Evolutionary conservation across 2,888 invertebrate genomes (phyloP).

Genomic region (Callyntrura sp.): DNA sequence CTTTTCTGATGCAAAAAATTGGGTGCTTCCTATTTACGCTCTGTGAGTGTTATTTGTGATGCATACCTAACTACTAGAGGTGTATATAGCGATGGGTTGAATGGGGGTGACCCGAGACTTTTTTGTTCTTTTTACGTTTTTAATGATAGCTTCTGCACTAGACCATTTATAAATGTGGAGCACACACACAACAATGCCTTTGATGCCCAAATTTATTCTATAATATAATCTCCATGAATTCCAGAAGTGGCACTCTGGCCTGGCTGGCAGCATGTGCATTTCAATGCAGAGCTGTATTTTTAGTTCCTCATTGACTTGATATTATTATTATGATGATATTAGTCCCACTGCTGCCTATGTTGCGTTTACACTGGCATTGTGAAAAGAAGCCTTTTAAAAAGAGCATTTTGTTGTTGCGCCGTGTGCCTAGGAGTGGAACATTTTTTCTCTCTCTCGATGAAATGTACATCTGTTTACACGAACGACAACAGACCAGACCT

Average conservation of each 20-base stretch:
- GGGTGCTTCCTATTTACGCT: no score
- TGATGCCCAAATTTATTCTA: conserved; percentile 19
- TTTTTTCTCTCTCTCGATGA: conserved; percentile 13
- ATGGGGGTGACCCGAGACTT: background rate
- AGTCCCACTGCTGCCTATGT: background rate
- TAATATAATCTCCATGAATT: conserved; percentile 32
- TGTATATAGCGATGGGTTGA: background rate
- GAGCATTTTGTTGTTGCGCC: conserved; percentile 33
- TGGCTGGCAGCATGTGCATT: conserved; percentile 48
- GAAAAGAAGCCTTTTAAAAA: conserved; percentile 50
- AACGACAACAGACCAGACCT: conserved; percentile 46
- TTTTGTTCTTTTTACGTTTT: background rate
- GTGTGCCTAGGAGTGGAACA: conserved; percentile 46
- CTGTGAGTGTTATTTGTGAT: no score
- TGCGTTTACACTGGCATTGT: background rate
- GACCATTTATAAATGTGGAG: conserved; percentile 13
- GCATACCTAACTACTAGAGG: no score
- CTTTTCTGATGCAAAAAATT: no score
- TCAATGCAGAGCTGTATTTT: conserved; percentile 43
- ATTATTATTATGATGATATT: background rate
- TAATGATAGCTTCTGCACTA: background rate
- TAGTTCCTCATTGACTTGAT: conserved; percentile 49
- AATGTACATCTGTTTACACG: conserved; percentile 62
- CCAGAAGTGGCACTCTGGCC: conserved; percentile 39
- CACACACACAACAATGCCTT: conserved; percentile 43